Conservation (phyloP, 2,888 invertebrate species). For the Suillia variegata region DNA sequence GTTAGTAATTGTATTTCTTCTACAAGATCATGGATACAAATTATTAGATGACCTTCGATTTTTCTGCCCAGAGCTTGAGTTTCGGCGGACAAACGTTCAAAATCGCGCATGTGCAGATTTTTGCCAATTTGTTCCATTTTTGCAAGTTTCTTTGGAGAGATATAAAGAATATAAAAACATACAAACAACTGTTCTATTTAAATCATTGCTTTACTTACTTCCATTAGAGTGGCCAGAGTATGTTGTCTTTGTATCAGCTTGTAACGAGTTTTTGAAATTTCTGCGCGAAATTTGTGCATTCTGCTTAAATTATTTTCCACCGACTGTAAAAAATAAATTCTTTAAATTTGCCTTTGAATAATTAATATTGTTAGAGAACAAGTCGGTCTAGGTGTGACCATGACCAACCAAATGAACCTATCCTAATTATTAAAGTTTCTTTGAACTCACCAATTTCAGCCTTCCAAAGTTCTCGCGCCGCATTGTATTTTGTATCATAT, state of each 20-base stretch:
- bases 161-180: not conserved
- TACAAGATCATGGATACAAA: not conserved
- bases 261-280: constrained; percentile 44
- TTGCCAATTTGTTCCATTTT: constrained; percentile 48
- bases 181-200: constrained; percentile 6
- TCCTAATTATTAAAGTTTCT: too few relatives aligned
- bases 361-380: too few relatives aligned
- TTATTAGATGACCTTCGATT: constrained; percentile 46
- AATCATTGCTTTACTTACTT: constrained; percentile 41
- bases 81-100: constrained; percentile 47
- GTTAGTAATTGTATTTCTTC: not conserved
- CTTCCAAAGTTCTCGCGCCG: constrained; percentile 16
- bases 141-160: constrained; percentile 36
- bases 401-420: too few relatives aligned
- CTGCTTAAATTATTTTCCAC: constrained; percentile 29
- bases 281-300: constrained; percentile 38
- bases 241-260: constrained; percentile 44
- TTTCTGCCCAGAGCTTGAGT: constrained; percentile 47
- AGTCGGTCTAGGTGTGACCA: too few relatives aligned
- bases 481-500: constrained; percentile 24
- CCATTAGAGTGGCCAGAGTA: constrained; percentile 31
- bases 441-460: constrained; percentile 29
- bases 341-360: not conserved
- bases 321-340: constrained; percentile 22
- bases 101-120: constrained; percentile 45